Base-by-base conservation (phyloP, 2,888 invertebrate species). In the Andrena dorsata region DNA sequence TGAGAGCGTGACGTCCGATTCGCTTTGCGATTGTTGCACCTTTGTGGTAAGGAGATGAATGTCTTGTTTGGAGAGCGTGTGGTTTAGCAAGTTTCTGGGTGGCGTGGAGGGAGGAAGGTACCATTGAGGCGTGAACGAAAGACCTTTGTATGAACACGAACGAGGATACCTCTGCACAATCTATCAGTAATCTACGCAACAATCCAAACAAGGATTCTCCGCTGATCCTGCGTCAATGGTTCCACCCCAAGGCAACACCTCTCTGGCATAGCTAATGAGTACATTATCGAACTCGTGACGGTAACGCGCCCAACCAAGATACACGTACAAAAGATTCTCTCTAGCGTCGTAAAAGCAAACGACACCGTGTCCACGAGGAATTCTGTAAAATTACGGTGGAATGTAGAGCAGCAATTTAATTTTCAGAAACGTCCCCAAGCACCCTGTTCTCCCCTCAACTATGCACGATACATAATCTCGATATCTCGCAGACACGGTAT, bases 351-450 rank as follows among this genome's bases (percentile, higher is more conserved):
- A 60, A 51, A 74, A 68, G 23, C 8, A 13, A 26, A 53, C 58
- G 49, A 49, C 35, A 70, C 8, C 35, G 65, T 56, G 47, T 58
- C 8, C 58, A 47, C 28, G 28, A 56, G 49, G 35, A 61, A 71
- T 51, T 66, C 35, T 58, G 63, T 26, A 13, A 60, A 65, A 78
- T 64, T 30, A 47, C 47, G 2, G 0, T 35, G 20, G 71, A 65
- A 78, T 79, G 26, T 79, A 58, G 82, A 75, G 41, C 71, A 72
- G 68, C 71, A 47, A 79, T 79, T 82, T 79, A 26, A 79, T 82
- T 82, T 79, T 68, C 71, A 68, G 51, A 71, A 71, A 75, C 28
- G 51, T 53, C 35, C 53, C 28, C 35, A 23, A n/a, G 53, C 35
- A 8, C 41, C 4, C 2, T 23, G 10, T 51, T 56, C 47, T n/a